Evolutionary conservation across 2,113 vertebrate species (phyloP).

Genomic region (Catharus bicknelli): DNA sequence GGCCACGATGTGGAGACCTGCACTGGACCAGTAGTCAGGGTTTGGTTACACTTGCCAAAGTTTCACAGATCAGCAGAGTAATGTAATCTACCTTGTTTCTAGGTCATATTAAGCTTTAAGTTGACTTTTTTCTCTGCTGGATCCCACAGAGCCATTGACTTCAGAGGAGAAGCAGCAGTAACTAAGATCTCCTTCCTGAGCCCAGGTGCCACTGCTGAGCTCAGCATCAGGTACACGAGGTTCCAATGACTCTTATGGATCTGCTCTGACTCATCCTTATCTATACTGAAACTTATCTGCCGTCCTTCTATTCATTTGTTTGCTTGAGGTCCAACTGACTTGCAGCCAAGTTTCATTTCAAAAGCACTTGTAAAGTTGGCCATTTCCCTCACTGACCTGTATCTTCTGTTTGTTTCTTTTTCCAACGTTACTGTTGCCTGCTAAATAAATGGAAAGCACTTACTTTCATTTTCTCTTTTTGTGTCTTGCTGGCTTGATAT

Average conservation of each 20-base stretch:
- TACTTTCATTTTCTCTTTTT: background rate
- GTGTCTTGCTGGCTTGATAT: background rate
- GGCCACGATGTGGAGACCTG: background rate
- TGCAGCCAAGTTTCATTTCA: background rate
- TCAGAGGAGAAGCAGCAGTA: background rate
- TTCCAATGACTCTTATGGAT: background rate
- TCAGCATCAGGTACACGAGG: background rate
- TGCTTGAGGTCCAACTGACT: background rate
- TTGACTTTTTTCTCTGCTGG: background rate
- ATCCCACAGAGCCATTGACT: background rate
- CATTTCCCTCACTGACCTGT: background rate
- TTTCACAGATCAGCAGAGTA: background rate
- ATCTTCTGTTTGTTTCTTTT: background rate
- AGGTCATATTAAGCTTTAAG: background rate
- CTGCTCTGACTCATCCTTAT: background rate
- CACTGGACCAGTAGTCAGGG: background rate
- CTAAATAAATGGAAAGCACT: background rate
- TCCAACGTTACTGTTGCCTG: background rate
- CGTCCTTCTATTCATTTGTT: background rate
- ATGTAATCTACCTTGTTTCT: background rate
- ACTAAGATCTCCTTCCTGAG: background rate
- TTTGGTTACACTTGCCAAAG: background rate
- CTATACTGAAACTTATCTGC: background rate
- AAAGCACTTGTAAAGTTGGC: background rate
- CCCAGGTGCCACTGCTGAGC: background rate